phyloP scores from a whole-genome alignment of 2,888 invertebrate genomes.

The Encarsia formosa region DNA sequence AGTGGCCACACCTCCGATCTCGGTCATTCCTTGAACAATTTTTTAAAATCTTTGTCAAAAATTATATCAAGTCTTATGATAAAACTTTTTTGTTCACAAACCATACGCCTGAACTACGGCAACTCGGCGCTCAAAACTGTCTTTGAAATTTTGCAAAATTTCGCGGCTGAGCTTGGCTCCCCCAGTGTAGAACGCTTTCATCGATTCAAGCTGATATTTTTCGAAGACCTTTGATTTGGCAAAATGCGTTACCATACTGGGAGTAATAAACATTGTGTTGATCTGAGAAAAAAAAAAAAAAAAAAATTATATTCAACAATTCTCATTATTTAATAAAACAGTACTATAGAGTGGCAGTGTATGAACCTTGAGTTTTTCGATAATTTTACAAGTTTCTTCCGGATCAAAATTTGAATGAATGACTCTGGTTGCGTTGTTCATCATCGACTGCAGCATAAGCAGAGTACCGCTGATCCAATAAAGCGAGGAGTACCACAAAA shows the following conservation, averaged over 20 bases:
- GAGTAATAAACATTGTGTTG: constrained; percentile 31
- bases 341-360: too few relatives aligned
- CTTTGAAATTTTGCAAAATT: constrained; percentile 20
- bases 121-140: not conserved
- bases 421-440: constrained; percentile 24
- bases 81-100: too few relatives aligned
- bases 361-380: constrained; percentile 42
- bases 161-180: constrained; percentile 34
- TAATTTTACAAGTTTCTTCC: constrained; percentile 32
- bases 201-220: constrained; percentile 32
- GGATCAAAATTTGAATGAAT: constrained; percentile 35
- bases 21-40: constrained; percentile 43
- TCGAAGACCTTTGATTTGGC: constrained; percentile 30
- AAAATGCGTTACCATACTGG: constrained; percentile 30
- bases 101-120: constrained; percentile 33
- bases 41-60: too few relatives aligned
- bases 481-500: constrained; percentile 35
- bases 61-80: too few relatives aligned
- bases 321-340: too few relatives aligned
- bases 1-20: constrained; percentile 29
- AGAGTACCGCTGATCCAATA: constrained; percentile 42
- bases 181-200: constrained; percentile 31
- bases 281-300: too few relatives aligned
- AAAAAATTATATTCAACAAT: too few relatives aligned
- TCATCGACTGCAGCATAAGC: constrained; percentile 25